Evolutionary conservation across 2,888 invertebrate genomes (phyloP), one percentile per base, ranked within the genome.

Genomic region (Melanotus villosus): DNA sequence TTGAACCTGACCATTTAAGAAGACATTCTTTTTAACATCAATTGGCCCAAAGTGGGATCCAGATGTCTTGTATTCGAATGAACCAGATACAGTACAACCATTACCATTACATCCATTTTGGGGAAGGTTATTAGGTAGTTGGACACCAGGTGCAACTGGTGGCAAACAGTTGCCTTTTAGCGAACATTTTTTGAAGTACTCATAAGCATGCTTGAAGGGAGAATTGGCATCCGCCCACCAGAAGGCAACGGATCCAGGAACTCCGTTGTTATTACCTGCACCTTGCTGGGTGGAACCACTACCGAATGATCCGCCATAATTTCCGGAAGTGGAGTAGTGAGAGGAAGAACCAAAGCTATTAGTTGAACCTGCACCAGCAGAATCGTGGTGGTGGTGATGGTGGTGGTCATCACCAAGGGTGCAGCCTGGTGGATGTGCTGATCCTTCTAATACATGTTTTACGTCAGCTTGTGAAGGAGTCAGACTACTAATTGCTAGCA

Each of bases 151-250:
- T 9, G 52, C 45, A 21, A 68, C 67, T 36, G 77, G 72, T 5
- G 75, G 72, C n/a, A 71, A 43, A 52, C 80, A 79, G 43, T 80
- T 76, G 68, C 80, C 81, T 54, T 80, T 81, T 41, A 75, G 71
- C 5, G 80, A 73, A 73, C 84, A 85, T 71, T 82, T 82, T 68
- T 81, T 82, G 74, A 79, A 84, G 54, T 81, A 82, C 0, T 84
- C 85, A 65, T 83, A 81, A 0, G 85, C 82, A 56, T 83, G 85
- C 75, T 88, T 88, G 80, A 90, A 87, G 0, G 90, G 90, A 0
- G 88, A 89, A 73, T 89, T 84, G 21, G 87, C 83, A 68, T 85
- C 85, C 85, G 88, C 87, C 90, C 90, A 90, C 90, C 90, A 90
- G 80, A 86, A 89, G 70, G 85, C 84, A 10, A 83, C 78, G 1